A percentile compares a stretch with the other conserved stretches of the same genome.
phyloP scores from a whole-genome alignment of 2,113 vertebrate species.

The Danio rerio region GRCz12tu NC_133196.1:49708501-49709000 shows the following conservation, averaged over 20 bases:
- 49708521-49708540: conserved; percentile 59
- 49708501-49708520: conserved; percentile 10
- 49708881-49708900: too few relatives aligned
- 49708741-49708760: background rate
- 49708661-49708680: conserved; percentile 53
- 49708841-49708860: too few relatives aligned
- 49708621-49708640: conserved; percentile 10
- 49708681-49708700: conserved; percentile 57
- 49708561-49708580: background rate
- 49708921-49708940: too few relatives aligned
- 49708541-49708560: conserved; percentile 62
- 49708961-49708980: too few relatives aligned
- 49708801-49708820: too few relatives aligned
- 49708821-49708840: too few relatives aligned
- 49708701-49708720: conserved; percentile 52
- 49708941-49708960: too few relatives aligned
- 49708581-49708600: background rate
- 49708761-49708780: background rate
- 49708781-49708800: too few relatives aligned
- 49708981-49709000: too few relatives aligned
- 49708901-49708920: too few relatives aligned
- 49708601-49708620: background rate
- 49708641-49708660: conserved; percentile 69
- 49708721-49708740: conserved; percentile 40
- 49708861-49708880: too few relatives aligned